Base-by-base conservation (phyloP, 2,888 invertebrate species). In the Flexamia atlantica region DNA sequence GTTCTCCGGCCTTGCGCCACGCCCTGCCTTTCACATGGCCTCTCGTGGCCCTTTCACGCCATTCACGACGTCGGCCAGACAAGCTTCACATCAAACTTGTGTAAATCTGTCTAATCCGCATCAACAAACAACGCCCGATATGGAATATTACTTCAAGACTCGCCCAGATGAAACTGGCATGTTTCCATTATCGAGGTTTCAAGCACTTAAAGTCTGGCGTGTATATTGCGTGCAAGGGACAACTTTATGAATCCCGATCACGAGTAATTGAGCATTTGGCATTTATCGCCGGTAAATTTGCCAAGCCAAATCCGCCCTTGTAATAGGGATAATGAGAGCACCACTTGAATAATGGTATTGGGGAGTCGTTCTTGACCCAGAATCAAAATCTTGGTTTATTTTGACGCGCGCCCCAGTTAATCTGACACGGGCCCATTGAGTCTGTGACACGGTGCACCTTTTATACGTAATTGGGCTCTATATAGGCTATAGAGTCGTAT, bases 21-120 rank as follows among this genome's bases (percentile, higher is more conserved):
- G 42, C 72, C 72, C 72, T 36, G 20, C 72, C 72, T 72, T 72
- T 40, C 40, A 72, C 72, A 20, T 40, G 72, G 72, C 72, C 72
- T 72, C 72, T 72, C 28, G 64, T 72, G 40, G 72, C 40, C 40
- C 72, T 36, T 72, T 72, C 72, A 72, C 72, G 42, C 72, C 36
- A 36, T 23, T 46, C 57, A 57, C 57, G 23, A 30, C 28, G 20
- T 10, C 53, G 14, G 20, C 23, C 53, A 17, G 57, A 57, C 57
- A 57, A 57, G 57, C 57, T 20, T 57, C 23, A 25, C 57, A 57
- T 57, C 2, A 20, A 57, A 50, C 57, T 57, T 23, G 57, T 57
- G 12, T 57, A 57, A 57, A 25, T 64, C 64, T 53, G 53, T 23
- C 53, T 23, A 53, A 2, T 53, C 30, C 10, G 28, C 28, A 28